Evolutionary conservation across 1,140 invertebrate genomes (phyloP).

Genomic region (Atopsyche davidsoni): DNA sequence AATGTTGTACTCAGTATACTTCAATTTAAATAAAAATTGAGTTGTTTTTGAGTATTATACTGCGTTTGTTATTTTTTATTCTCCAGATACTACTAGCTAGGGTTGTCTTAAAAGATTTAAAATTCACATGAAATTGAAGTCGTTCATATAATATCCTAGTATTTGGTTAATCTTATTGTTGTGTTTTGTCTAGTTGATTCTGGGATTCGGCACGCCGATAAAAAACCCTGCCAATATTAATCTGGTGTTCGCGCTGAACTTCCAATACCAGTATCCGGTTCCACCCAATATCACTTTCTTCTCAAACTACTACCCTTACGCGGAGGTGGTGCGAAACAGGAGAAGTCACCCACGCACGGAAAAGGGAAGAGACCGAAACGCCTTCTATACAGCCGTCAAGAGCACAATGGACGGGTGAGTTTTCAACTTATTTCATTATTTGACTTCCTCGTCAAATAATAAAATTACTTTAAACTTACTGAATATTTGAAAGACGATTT

Average conservation of each 20-base stretch:
- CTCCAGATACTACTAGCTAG: too few relatives aligned
- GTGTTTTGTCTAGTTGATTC: slow-evolving; percentile 35
- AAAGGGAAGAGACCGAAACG: slow-evolving; percentile 36
- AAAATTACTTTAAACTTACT: too few relatives aligned
- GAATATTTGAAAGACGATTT: too few relatives aligned
- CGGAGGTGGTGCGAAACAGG: slow-evolving; percentile 35
- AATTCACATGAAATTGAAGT: neutral
- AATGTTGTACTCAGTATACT: too few relatives aligned
- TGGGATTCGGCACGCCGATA: slow-evolving; percentile 38
- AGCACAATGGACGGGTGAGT: slow-evolving; percentile 37
- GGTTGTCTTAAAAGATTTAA: too few relatives aligned
- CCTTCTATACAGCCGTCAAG: slow-evolving; percentile 38
- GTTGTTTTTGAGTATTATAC: too few relatives aligned
- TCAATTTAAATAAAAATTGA: too few relatives aligned
- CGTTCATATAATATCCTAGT: neutral
- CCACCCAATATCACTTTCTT: slow-evolving; percentile 26
- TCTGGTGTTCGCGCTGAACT: slow-evolving; percentile 38
- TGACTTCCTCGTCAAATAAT: too few relatives aligned
- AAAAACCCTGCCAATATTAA: slow-evolving; percentile 35
- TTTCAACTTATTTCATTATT: too few relatives aligned
- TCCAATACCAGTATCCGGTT: slow-evolving; percentile 45
- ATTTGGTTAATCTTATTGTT: neutral
- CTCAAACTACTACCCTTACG: slow-evolving; percentile 39
- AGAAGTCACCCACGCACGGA: slow-evolving; percentile 33
- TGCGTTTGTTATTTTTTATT: too few relatives aligned